Evolutionary conservation across 2,113 vertebrate genomes (phyloP).

Genomic region (Phylloscopus trochilus): DNA sequence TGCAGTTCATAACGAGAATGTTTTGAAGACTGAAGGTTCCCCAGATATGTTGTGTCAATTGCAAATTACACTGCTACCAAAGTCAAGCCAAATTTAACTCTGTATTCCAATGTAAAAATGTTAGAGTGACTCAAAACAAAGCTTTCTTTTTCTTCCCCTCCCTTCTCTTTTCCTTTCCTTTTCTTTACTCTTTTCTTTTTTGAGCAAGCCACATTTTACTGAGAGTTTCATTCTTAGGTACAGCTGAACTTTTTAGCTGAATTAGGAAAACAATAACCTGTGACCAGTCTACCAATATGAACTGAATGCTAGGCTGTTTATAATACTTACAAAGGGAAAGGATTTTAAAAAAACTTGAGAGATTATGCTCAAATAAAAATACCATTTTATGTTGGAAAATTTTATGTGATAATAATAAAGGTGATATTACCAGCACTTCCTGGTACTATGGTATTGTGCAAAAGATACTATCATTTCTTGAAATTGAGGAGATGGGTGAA

Average conservation of each 20-base stretch:
- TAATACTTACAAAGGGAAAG: not conserved
- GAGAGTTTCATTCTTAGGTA: not conserved
- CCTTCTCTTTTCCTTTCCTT: not conserved
- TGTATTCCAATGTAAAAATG: not conserved
- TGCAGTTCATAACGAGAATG: not conserved
- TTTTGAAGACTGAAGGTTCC: not conserved
- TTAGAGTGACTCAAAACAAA: not conserved
- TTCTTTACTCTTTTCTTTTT: not conserved
- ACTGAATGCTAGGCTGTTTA: not conserved
- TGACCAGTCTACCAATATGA: not conserved
- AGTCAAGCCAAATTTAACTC: not conserved
- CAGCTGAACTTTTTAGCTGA: not conserved
- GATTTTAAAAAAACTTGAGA: not conserved
- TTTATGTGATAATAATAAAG: not conserved
- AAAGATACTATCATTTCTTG: not conserved
- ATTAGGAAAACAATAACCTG: not conserved
- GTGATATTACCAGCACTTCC: not conserved
- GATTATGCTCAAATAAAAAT: not conserved
- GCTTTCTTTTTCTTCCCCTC: not conserved
- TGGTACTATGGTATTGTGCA: not conserved
- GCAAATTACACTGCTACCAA: not conserved
- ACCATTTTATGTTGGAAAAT: not conserved
- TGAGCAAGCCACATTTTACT: not conserved
- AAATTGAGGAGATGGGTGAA: slow-evolving; percentile 2
- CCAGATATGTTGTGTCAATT: not conserved